Evolutionary conservation across 2,888 invertebrate genomes (phyloP).

Genomic region (Microchrysa polita): DNA sequence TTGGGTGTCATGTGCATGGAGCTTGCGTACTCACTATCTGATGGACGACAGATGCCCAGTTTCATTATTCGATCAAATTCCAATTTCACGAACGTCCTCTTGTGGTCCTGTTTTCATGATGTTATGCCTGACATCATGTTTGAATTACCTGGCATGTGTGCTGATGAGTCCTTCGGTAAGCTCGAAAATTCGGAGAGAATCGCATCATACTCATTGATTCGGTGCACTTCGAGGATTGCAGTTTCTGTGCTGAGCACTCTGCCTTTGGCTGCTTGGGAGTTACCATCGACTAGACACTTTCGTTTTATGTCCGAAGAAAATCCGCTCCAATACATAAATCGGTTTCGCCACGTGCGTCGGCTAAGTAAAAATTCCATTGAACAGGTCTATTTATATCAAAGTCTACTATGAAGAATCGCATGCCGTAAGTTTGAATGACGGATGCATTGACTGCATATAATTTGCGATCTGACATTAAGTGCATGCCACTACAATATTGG

Average conservation of each 20-base stretch:
- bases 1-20: neutral
- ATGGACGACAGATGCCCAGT: neutral
- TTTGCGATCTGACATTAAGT: neutral
- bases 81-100: neutral
- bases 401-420: neutral
- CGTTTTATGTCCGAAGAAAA: neutral
- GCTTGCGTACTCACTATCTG: neutral
- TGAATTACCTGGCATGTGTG: neutral
- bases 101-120: slow-evolving; percentile 12
- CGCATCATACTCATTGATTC: neutral
- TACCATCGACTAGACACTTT: neutral
- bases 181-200: neutral
- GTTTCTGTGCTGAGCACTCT: neutral
- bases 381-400: neutral
- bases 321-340: neutral
- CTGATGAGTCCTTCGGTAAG: neutral
- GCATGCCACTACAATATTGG: neutral
- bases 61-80: neutral
- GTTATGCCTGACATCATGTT: neutral
- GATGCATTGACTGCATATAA: neutral
- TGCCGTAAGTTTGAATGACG: neutral
- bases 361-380: neutral
- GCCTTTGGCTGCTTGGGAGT: neutral
- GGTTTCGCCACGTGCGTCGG: neutral
- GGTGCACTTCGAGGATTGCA: neutral